Conservation (phyloP, 2,113 vertebrate species). For the Emydocephalus ijimae region DNA sequence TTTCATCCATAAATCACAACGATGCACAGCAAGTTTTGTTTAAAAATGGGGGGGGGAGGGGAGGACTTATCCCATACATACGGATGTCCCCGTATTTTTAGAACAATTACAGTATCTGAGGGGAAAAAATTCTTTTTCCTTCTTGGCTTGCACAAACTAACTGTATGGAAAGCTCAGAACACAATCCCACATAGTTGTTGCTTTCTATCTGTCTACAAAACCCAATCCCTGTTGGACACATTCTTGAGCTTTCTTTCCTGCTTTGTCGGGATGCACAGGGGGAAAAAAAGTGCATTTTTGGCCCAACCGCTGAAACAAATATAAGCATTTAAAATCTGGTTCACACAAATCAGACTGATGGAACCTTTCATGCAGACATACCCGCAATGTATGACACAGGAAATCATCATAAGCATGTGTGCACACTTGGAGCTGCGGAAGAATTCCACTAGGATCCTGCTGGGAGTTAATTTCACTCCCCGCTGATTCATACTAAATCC, state of each 20-base stretch:
- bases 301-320: not conserved
- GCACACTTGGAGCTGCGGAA: not conserved
- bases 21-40: not conserved
- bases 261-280: not conserved
- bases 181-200: not conserved
- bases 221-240: not conserved
- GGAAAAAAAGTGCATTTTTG: not conserved
- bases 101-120: not conserved
- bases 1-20: not conserved
- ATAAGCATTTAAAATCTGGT: not conserved
- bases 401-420: not conserved
- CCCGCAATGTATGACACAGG: not conserved
- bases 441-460: not conserved
- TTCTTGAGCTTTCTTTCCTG: not conserved
- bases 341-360: not conserved
- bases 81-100: not conserved
- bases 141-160: not conserved
- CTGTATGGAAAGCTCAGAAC: not conserved
- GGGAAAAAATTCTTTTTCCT: not conserved
- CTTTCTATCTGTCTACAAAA: not conserved
- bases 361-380: not conserved
- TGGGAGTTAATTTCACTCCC: not conserved
- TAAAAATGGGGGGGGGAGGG: not conserved
- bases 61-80: not conserved
- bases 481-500: not conserved